Evolutionary conservation across 2,113 vertebrate species (phyloP).

Genomic region (Falco punctatus): DNA sequence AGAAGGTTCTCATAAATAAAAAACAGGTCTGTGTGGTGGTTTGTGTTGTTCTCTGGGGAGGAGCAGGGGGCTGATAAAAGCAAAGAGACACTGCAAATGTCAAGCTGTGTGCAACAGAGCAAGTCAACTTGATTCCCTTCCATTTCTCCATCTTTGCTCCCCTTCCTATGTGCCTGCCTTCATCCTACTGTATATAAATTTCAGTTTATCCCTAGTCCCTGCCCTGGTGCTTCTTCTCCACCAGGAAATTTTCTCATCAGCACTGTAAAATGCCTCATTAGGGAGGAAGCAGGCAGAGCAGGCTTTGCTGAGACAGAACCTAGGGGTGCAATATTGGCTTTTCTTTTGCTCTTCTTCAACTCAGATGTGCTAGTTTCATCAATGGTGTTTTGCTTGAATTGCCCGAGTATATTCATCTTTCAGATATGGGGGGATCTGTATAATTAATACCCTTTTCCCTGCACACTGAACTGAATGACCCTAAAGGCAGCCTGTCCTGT

Average conservation of each 20-base stretch:
- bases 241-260: slow-evolving; percentile 24
- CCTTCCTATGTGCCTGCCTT: background rate
- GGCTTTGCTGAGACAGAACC: slow-evolving; percentile 8
- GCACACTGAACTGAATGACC: background rate
- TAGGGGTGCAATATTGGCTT: background rate
- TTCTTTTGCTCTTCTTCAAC: background rate
- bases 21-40: background rate
- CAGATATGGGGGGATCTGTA: background rate
- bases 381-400: background rate
- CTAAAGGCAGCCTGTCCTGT: background rate
- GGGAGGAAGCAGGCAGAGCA: background rate
- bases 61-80: background rate
- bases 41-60: background rate
- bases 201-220: background rate
- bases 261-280: slow-evolving; percentile 20
- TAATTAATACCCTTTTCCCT: background rate
- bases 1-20: background rate
- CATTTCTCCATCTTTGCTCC: background rate
- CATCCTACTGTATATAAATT: background rate
- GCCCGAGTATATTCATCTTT: background rate
- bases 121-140: background rate
- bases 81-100: background rate
- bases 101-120: background rate
- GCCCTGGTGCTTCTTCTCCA: background rate
- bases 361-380: background rate